A percentile compares a stretch with the other conserved stretches of the same genome.
Conservation (phyloP, 92 coral and sea anemone genomes). For the Epizoanthus scotinus region DNA sequence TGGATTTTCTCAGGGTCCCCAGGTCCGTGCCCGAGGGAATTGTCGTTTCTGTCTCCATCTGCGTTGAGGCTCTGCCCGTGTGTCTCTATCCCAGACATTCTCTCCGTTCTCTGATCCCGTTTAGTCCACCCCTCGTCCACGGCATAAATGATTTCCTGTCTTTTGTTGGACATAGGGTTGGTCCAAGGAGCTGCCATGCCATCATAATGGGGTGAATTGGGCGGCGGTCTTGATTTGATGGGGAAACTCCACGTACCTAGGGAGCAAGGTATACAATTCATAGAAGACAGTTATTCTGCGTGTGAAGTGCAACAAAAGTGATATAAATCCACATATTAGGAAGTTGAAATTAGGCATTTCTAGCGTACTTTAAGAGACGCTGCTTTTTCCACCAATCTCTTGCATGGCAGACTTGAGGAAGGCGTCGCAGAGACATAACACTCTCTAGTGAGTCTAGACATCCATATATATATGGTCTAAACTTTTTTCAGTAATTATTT, state of each 20-base stretch:
- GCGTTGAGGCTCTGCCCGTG: constrained; percentile 72
- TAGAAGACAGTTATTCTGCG: too few species aligned
- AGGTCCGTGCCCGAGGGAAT: constrained; percentile 27
- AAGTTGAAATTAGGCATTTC: too few species aligned
- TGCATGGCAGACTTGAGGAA: too few species aligned
- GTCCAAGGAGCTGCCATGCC: not conserved
- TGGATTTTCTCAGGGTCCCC: constrained; percentile 49
- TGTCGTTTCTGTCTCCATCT: constrained; percentile 55
- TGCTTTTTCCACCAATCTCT: too few species aligned
- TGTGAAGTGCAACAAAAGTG: too few species aligned
- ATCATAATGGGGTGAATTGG: not conserved
- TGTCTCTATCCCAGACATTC: constrained; percentile 56
- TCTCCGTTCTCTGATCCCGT: constrained; percentile 59
- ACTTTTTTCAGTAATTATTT: too few species aligned
- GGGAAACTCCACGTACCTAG: constrained; percentile 30
- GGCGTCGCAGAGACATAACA: too few species aligned
- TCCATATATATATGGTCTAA: too few species aligned
- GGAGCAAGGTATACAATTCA: not conserved
- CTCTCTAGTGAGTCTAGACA: too few species aligned
- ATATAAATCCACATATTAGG: too few species aligned
- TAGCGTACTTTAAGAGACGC: too few species aligned
- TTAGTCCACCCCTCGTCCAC: constrained; percentile 51
- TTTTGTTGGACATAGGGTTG: constrained; percentile 54
- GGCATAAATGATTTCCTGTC: constrained; percentile 75
- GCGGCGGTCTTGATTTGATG: not conserved